Evolutionary conservation across 1,140 invertebrate genomes (phyloP), one percentile per base, ranked within the genome.

Genomic region (Sitophilus oryzae): DNA sequence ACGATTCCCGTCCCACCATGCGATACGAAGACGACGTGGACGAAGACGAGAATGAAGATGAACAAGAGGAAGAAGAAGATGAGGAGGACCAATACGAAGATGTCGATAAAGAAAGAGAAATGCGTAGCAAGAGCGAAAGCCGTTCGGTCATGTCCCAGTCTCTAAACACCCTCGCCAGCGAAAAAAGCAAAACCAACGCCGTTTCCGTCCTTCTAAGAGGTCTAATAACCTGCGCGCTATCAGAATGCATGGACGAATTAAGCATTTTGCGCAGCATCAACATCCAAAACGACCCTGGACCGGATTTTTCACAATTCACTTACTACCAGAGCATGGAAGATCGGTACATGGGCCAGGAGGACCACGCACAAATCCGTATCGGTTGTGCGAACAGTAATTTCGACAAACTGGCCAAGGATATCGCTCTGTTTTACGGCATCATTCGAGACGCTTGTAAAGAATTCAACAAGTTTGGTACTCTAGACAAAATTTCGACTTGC

Each of bases 401-500:
- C 22, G 55, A 61, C 15, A 61, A 61, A 42, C 36, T 61, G 6
- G 46, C 55, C 3, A 36, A 45, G 23, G 59, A 61, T 37, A 61
- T 61, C 23, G 49, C 51, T 36, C 53, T 23, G 8, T 5, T 61
- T 2, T 46, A 50, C 15, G 44, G 49, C 2, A 35, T 55, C 10
- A 20, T 61, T 3, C 36, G 30, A 15, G 47, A 57, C 34, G 40
- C 40, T 3, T 45, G 20, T 19, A 22, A 21, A 2, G 59, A 61
- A n/a, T 21, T 61, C 9, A 18, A 23, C 5, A 25, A 38, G 11
- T 14, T 18, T 10, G 55, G 52, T 11, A 46, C 20, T 8, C 54
- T 38, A 23, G 20, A 34, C 2, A 3, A 19, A 8, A 9, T 58
- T 16, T 25, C 36, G 14, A 34, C 20, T 1, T 35, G 25, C 4